Conservation (phyloP, 92 coral and sea anemone genomes). For the Pocillopora meandrina region DNA sequence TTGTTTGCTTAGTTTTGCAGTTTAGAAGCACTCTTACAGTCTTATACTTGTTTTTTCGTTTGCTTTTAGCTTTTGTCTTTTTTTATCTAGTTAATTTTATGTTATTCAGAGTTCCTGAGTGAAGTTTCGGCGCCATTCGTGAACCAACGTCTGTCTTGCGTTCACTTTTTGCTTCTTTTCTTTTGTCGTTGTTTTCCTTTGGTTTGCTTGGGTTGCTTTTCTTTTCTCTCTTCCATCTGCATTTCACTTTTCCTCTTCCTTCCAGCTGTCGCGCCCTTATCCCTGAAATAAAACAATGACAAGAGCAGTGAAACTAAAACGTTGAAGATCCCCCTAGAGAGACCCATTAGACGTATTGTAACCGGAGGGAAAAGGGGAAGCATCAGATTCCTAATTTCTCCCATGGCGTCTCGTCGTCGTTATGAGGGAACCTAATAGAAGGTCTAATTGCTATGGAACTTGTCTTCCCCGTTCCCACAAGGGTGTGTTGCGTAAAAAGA, state of each 20-base stretch:
- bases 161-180: conserved; percentile 19
- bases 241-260: conserved; percentile 16
- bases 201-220: background rate
- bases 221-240: background rate
- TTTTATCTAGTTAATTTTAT: too few species aligned
- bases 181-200: background rate
- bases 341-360: background rate
- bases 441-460: too few species aligned
- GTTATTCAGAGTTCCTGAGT: too few species aligned
- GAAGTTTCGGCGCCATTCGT: too few species aligned
- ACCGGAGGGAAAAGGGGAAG: background rate
- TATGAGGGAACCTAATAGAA: too few species aligned
- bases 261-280: background rate
- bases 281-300: conserved; percentile 17
- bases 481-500: too few species aligned
- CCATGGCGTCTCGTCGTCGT: too few species aligned
- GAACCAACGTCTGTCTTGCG: background rate
- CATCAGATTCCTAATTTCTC: too few species aligned
- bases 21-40: too few species aligned
- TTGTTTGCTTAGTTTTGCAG: conserved; percentile 5
- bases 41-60: too few species aligned
- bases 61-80: too few species aligned
- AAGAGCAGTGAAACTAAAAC: background rate
- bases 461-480: too few species aligned
- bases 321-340: background rate